Evolutionary conservation across 2,888 invertebrate genomes (phyloP).

Genomic region (Caradrina clavipalpis): DNA sequence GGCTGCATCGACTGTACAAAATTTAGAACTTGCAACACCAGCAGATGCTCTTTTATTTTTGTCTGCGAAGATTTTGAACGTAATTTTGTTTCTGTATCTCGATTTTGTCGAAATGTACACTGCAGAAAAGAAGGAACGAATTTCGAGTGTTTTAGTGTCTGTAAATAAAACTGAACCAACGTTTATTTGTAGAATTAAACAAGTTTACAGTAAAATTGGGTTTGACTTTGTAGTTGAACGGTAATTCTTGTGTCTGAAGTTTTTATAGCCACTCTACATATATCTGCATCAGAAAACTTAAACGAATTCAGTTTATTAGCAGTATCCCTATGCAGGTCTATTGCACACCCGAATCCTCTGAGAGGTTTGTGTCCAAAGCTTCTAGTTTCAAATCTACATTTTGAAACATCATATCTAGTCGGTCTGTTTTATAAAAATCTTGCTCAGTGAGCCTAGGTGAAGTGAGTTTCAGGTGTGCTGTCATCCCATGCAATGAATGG

Average conservation of each 20-base stretch:
- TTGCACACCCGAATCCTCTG: not conserved
- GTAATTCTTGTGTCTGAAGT: not conserved
- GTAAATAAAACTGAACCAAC: conserved; percentile 15
- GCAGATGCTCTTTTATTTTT: conserved; percentile 48
- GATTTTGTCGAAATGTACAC: conserved; percentile 1
- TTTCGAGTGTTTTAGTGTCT: conserved; percentile 24
- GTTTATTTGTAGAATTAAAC: conserved; percentile 12
- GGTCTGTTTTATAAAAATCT: too few relatives aligned
- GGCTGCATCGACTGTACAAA: conserved; percentile 58
- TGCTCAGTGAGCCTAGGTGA: too few relatives aligned
- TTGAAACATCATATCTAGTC: too few relatives aligned
- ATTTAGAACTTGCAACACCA: conserved; percentile 46
- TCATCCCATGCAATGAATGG: too few relatives aligned
- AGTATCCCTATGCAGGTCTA: conserved; percentile 1
- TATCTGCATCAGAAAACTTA: conserved; percentile 4
- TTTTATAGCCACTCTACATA: not conserved
- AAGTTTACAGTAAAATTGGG: not conserved
- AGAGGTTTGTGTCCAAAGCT: conserved; percentile 7
- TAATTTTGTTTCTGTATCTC: conserved; percentile 48
- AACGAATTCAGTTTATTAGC: conserved; percentile 21
- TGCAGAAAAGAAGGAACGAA: conserved; percentile 11
- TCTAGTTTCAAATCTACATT: conserved; percentile 14
- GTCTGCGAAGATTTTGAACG: conserved; percentile 45
- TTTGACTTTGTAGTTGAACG: conserved; percentile 13
- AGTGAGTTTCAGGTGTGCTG: too few relatives aligned